These are phyloP conservation scores for Falco punctatus DNA, from an alignment of 2,113 vertebrate genomes.

Conservation along the genomic window DNA sequence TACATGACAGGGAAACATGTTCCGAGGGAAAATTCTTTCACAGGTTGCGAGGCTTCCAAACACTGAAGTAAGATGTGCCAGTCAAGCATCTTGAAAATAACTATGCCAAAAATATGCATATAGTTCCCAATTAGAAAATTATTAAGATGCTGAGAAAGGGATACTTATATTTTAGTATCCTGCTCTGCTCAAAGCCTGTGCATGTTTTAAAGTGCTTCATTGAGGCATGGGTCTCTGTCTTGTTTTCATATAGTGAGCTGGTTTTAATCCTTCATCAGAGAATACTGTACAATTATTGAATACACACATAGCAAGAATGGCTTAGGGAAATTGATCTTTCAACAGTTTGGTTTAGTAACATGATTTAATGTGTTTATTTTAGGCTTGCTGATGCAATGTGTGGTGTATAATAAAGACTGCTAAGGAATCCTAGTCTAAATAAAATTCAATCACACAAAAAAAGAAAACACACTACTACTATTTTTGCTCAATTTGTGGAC, in stretches of 20 bases:
- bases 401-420: not conserved
- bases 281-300: not conserved
- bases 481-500: not conserved
- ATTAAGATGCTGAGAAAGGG: not conserved
- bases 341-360: not conserved
- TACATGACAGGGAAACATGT: not conserved
- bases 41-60: not conserved
- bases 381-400: not conserved
- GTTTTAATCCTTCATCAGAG: not conserved
- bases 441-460: not conserved
- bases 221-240: not conserved
- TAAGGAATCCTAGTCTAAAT: not conserved
- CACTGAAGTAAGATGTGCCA: not conserved
- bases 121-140: not conserved
- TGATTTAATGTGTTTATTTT: constrained; percentile 40
- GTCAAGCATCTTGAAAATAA: not conserved
- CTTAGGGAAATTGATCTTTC: constrained; percentile 15
- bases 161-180: not conserved
- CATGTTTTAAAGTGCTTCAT: not conserved
- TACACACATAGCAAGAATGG: not conserved
- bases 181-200: not conserved
- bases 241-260: not conserved
- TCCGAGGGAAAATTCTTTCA: not conserved
- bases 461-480: not conserved
- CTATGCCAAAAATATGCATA: not conserved